Percentiles rank a stretch among this genome's conserved stretches.
These are phyloP conservation scores for Callyntrura sp. DNA, from an alignment of 2,888 invertebrate genomes.

Conservation along the genomic window DNA sequence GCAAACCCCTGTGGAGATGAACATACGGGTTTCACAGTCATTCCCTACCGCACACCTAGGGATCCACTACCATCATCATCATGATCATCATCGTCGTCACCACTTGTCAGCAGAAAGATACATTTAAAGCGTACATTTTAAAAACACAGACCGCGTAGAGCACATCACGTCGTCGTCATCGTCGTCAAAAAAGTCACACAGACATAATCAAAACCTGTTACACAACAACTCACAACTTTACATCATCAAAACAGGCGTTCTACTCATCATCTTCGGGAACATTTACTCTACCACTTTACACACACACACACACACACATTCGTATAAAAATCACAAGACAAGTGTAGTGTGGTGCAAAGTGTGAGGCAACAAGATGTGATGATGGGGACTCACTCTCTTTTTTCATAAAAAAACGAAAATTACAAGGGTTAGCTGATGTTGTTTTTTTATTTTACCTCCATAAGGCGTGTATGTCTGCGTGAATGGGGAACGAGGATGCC, in stretches of 20 bases:
- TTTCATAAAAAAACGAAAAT: neutral
- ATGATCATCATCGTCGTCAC: constrained; percentile 51
- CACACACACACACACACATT: neutral
- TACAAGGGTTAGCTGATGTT: neutral
- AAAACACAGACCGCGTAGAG: constrained; percentile 9
- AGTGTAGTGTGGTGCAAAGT: neutral
- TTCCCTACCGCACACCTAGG: constrained; percentile 78
- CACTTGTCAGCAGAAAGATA: constrained; percentile 60
- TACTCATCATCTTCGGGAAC: constrained; percentile 17
- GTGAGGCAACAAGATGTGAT: neutral
- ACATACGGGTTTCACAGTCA: constrained; percentile 83
- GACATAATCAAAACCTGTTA: constrained; percentile 81
- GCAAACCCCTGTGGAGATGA: constrained; percentile 82
- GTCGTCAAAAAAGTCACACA: constrained; percentile 21
- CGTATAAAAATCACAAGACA: neutral
- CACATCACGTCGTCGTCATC: neutral
- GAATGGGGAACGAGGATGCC: neutral
- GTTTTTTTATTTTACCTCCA: neutral
- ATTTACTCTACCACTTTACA: neutral
- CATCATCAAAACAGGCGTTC: constrained; percentile 17
- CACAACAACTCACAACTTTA: constrained; percentile 65
- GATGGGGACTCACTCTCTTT: neutral
- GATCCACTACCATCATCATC: constrained; percentile 64
- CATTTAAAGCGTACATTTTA: constrained; percentile 2
- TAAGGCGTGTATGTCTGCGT: neutral